Evolutionary conservation across 2,113 vertebrate genomes (phyloP), one percentile per base, ranked within the genome.

Genomic region (Grantiella picta): DNA sequence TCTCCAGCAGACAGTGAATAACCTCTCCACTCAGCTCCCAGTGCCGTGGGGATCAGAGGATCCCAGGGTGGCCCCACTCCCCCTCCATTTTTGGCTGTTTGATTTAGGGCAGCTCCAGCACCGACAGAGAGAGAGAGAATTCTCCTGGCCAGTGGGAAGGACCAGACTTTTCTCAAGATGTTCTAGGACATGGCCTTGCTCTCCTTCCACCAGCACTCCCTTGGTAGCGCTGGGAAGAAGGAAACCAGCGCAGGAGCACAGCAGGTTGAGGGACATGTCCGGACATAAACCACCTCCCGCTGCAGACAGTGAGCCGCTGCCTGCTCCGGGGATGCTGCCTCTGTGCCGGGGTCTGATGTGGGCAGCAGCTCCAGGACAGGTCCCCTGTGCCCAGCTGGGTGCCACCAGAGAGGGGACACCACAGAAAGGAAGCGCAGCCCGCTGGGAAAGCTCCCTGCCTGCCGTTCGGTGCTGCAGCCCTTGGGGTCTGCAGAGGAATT

Each of bases 211-310:
- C 70, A 71, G 69, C 1, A 0, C 31, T 50, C 45, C 10, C 69
- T 44, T 64, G 1, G 1, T 7, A 33, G 36, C 2, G 0, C 73
- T 40, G 44, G 44, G 59, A 42, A 47, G 71, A 35, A 35, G 59
- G 61, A 47, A 53, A 56, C 22, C 50, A 80, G 50, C 2, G 4
- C 4, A 4, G 40, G 49, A 89, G 0, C 15, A 0, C 45, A 52
- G 60, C 60, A 71, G 82, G 86, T 15, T 89, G 61, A 42, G 76
- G 79, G 47, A 92, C 96, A 84, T 94, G 95, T 40, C 94, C 9
- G 9, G 97, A 73, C 97, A 96, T 33, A 91, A 82, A 27, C 82
- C 57, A 0, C 8, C 77, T 86, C 72, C 13, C 1, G n/a, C 82
- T 79, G 76, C 78, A 80, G 66, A 56, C 0, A 3, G 8, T 4